A percentile compares a stretch with the other conserved stretches of the same genome.
Conservation (phyloP, 2,797 vertebrate genomes). For the Ciconia nigra region DNA sequence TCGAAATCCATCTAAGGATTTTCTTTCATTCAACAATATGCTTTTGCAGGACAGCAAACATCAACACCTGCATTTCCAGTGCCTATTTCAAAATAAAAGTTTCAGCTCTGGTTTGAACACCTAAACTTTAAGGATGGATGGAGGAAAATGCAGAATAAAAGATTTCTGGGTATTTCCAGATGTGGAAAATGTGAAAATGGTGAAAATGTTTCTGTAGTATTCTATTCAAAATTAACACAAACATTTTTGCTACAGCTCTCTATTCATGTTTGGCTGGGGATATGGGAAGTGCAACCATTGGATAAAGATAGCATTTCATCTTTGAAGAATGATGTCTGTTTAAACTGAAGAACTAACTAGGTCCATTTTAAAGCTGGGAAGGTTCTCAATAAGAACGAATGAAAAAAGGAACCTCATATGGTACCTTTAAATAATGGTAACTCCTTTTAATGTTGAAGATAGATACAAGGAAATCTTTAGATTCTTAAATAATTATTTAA, state of each 20-base stretch:
- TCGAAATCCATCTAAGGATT: background rate
- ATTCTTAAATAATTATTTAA: background rate
- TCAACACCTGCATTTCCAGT: background rate
- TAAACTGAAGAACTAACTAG: background rate
- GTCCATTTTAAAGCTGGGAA: conserved; percentile 6
- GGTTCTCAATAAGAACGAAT: background rate
- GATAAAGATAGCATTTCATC: conserved; percentile 23
- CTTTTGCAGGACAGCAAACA: background rate
- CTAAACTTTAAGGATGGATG: background rate
- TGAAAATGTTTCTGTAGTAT: background rate
- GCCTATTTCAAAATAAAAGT: background rate
- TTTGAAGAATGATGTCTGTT: conserved; percentile 10
- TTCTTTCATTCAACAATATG: background rate
- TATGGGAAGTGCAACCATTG: conserved; percentile 18
- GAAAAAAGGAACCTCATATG: background rate
- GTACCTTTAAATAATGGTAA: background rate
- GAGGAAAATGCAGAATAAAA: background rate
- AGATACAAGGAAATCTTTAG: background rate
- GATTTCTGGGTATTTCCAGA: background rate
- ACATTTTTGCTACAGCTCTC: background rate
- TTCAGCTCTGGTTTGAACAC: background rate
- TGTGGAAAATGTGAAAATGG: background rate
- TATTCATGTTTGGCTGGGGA: background rate
- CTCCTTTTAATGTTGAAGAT: background rate
- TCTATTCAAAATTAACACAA: background rate